Evolutionary conservation across 2,797 vertebrate species (phyloP), one percentile per base, ranked within the genome.

Genomic region (Epinephelus coioides): DNA sequence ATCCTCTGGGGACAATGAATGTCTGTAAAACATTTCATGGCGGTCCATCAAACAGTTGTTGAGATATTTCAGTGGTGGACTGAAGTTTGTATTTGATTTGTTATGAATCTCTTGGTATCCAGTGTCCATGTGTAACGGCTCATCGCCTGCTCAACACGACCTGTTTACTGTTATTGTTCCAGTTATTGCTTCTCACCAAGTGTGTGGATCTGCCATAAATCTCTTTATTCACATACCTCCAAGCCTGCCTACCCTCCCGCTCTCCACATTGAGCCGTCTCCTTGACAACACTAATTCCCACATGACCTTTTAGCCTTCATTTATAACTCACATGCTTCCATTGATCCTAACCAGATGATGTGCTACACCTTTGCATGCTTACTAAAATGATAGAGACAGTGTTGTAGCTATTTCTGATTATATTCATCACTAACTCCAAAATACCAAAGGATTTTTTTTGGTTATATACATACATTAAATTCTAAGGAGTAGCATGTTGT

Each of bases 231-330:
- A 85, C 88, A 83, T 87, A 83, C 84, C 86, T 81, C 75, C 40
- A 59, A 71, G 43, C 81, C 82, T 73, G 57, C 77, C 83, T 73
- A 67, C 81, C 76, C 72, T 70, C 77, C 78, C 7, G 61, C 80
- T 79, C 77, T 50, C 76, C 84, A 65, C 78, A 82, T 89, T 84
- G 70, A 86, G 74, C 86, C 53, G 69, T 92, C 79, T 77, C 87
- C 93, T 76, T 91, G 89, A 86, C 91, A 86, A 88, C 93, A 78
- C 88, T 91, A 93, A 93, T 89, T 88, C 86, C 90, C 85, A 78
- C 82, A 82, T 86, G 88, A 94, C 91, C 90, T 86, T 76, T 84
- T 87, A 87, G 78, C 85, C 82, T 77, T 89, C 87, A 88, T 88
- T 85, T 84, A 86, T 87, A 84, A 84, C 88, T 84, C 86, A 91